A percentile compares a stretch with the other conserved stretches of the same genome.
These are phyloP conservation scores for Pogonognathellus flavescens DNA, from an alignment of 1,140 invertebrate species.

Conservation along the genomic window DNA sequence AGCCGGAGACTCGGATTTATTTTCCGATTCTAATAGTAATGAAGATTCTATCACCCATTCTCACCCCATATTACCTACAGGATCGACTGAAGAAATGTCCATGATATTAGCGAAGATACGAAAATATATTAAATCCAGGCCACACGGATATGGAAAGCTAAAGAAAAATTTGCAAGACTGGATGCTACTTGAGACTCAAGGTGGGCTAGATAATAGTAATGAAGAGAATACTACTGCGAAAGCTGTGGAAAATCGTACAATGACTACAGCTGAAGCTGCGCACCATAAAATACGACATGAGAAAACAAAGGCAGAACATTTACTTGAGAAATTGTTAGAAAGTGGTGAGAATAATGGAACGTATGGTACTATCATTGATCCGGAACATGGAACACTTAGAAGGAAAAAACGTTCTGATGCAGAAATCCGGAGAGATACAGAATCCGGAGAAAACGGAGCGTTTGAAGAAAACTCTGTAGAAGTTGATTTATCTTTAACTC, in stretches of 20 bases:
- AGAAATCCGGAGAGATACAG: conserved; percentile 31
- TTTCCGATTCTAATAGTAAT: conserved; percentile 61
- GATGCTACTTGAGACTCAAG: conserved; percentile 49
- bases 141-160: conserved; percentile 56
- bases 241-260: background rate
- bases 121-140: conserved; percentile 55
- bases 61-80: background rate
- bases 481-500: background rate
- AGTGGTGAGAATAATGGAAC: background rate
- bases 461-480: conserved; percentile 74
- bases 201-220: background rate
- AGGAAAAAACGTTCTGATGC: conserved; percentile 10
- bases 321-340: background rate
- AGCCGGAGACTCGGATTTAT: conserved; percentile 64
- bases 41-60: conserved; percentile 35
- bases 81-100: conserved; percentile 51
- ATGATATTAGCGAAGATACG: conserved; percentile 63
- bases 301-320: conserved; percentile 3
- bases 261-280: background rate
- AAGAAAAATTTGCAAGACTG: conserved; percentile 51
- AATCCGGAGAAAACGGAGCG: conserved; percentile 71
- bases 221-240: background rate
- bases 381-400: conserved; percentile 53
- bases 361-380: background rate
- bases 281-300: conserved; percentile 23